phyloP scores from a whole-genome alignment of 2,888 invertebrate species.

The Rotaria sp. region DNA sequence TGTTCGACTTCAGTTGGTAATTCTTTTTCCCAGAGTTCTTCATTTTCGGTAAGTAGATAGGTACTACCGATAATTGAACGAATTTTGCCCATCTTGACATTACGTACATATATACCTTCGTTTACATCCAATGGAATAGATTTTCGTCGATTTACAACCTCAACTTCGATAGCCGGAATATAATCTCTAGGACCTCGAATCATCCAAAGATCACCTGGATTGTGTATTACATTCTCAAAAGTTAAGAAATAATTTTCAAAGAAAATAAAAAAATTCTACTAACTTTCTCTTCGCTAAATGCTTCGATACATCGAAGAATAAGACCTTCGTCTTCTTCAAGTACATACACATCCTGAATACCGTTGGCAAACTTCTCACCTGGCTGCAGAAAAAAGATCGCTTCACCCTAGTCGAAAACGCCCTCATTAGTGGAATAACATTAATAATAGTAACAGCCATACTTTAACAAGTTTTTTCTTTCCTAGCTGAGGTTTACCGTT shows the following conservation, averaged over 20 bases:
- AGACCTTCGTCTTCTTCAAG: constrained; percentile 47
- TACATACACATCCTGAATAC: constrained; percentile 46
- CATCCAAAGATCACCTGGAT: constrained; percentile 59
- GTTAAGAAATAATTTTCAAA: too few relatives aligned
- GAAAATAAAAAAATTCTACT: not conserved
- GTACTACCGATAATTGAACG: constrained; percentile 56
- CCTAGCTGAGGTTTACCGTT: constrained; percentile 47
- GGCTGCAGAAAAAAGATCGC: constrained; percentile 49
- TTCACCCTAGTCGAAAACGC: constrained; percentile 44
- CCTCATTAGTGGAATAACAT: too few relatives aligned
- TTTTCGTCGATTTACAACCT: constrained; percentile 55
- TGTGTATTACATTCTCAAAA: too few relatives aligned
- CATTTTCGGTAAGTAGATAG: constrained; percentile 58
- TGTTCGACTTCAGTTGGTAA: constrained; percentile 44
- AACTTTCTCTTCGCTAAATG: constrained; percentile 43
- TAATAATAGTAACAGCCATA: not conserved
- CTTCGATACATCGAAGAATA: constrained; percentile 45
- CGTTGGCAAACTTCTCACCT: constrained; percentile 47
- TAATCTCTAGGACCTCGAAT: constrained; percentile 58
- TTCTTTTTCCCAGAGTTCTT: constrained; percentile 53
- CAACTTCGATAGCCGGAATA: constrained; percentile 58
- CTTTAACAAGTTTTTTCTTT: constrained; percentile 44
- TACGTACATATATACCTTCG: constrained; percentile 58
- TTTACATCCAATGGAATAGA: constrained; percentile 59
- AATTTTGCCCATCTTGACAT: constrained; percentile 53